Evolutionary conservation across 2,888 invertebrate genomes (phyloP).

Genomic region (Carpatolechia fugitivella): DNA sequence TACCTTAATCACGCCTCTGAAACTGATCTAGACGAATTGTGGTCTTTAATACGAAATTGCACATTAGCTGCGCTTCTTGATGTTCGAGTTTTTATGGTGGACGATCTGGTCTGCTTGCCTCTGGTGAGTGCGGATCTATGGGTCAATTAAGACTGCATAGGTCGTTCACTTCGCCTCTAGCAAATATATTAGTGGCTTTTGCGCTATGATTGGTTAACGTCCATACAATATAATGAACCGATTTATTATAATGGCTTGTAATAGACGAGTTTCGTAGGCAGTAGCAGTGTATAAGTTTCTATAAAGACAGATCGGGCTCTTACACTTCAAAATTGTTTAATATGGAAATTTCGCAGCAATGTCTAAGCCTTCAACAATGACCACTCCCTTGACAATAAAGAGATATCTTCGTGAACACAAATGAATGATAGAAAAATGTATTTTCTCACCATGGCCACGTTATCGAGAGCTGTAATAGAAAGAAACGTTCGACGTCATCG

Average conservation of each 20-base stretch:
- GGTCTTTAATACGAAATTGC: slow-evolving; percentile 31
- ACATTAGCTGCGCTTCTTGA: slow-evolving; percentile 3
- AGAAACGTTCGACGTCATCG: background rate
- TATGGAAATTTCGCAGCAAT: too few species aligned
- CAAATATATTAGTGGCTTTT: background rate
- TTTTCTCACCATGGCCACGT: background rate
- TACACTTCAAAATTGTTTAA: background rate
- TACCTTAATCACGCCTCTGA: slow-evolving; percentile 52
- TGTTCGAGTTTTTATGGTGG: background rate
- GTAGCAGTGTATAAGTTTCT: too few species aligned
- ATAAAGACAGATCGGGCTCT: too few species aligned
- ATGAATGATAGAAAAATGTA: background rate
- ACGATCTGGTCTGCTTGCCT: background rate
- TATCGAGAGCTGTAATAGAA: background rate
- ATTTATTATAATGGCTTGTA: too few species aligned
- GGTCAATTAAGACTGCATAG: background rate
- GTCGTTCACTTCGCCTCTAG: background rate
- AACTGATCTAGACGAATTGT: slow-evolving; percentile 43
- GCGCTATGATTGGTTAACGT: background rate
- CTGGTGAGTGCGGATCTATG: background rate
- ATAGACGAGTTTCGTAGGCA: too few species aligned
- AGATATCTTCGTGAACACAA: background rate
- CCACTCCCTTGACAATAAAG: background rate
- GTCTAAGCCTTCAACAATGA: background rate
- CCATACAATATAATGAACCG: background rate